Percentiles rank a stretch among this genome's conserved stretches.
These are phyloP conservation scores for Actenoides hombroni DNA, from an alignment of 2,113 vertebrate species.

Conservation along the genomic window DNA sequence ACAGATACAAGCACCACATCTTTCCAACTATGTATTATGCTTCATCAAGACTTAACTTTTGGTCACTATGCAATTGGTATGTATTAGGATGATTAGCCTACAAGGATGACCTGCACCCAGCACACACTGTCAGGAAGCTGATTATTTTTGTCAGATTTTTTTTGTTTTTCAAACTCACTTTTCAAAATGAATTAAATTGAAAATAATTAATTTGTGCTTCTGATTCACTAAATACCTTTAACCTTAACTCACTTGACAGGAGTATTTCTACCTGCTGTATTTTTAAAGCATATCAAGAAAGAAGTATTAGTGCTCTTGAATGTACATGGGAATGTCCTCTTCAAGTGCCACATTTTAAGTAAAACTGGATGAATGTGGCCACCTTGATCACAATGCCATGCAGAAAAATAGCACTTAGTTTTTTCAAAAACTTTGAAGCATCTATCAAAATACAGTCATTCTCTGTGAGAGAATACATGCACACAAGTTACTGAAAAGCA, in stretches of 20 bases:
- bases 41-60: not conserved
- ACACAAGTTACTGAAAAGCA: not conserved
- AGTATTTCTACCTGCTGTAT: not conserved
- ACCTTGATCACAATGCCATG: not conserved
- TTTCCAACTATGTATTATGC: not conserved
- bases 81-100: too few relatives aligned
- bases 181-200: not conserved
- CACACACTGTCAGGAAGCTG: not conserved
- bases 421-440: not conserved
- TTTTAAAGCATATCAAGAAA: not conserved
- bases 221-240: not conserved
- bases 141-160: not conserved
- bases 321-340: not conserved
- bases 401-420: not conserved
- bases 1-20: not conserved
- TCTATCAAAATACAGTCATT: not conserved
- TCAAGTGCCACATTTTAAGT: not conserved
- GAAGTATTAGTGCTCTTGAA: not conserved
- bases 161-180: not conserved
- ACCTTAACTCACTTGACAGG: not conserved
- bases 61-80: not conserved
- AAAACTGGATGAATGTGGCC: not conserved
- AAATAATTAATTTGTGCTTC: not conserved
- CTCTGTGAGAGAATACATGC: not conserved
- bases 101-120: not conserved